Base-by-base conservation (phyloP, 2,113 vertebrate genomes). In the Polyodon spathula region DNA sequence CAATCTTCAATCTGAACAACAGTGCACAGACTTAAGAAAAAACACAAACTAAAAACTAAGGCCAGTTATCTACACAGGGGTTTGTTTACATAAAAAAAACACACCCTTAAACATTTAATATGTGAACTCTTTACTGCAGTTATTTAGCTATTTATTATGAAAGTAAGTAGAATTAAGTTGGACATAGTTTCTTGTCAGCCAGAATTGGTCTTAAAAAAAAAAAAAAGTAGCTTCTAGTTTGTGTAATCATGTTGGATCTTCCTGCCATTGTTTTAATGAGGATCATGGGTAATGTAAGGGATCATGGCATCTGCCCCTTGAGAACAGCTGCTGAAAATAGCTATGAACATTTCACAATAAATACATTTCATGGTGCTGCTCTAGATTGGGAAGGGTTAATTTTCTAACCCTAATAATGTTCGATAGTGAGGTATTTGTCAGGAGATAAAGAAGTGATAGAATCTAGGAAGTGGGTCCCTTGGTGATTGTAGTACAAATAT, bases 371-470 rank as follows among this genome's bases (percentile, higher is more conserved):
- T n/a, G 1, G 66, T 50, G 64, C 66, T 71, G 76, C 76, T 80
- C 76, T 60, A 74, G 86, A 76, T 84, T 67, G 76, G 37, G 79
- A 89, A 84, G 92, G 93, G 93, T 97, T 97, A 93, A 97, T 94
- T 93, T 92, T 88, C 92, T 88, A 91, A 95, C 95, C 91, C 92
- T n/a, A n/a, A n/a, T 97, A 94, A 95, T 91, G 92, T 94, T 92
- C 88, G 86, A 95, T 95, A 93, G 93, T 86, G 88, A 94, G 93
- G 93, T 93, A 92, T 94, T 97, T 97, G 94, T 95, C 90, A 90
- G 89, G 89, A 93, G 93, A 97, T 95, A 95, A 97, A 95, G 93
- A 93, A 94, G 92, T 94, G 93, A 97, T 97, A 92, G 93, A 90
- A 97, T 95, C 93, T 94, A 90, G 88, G 90, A 92, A 92, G 91